These are phyloP conservation scores for Eulithis testata DNA, from an alignment of 2,888 invertebrate species.

Conservation along the genomic window DNA sequence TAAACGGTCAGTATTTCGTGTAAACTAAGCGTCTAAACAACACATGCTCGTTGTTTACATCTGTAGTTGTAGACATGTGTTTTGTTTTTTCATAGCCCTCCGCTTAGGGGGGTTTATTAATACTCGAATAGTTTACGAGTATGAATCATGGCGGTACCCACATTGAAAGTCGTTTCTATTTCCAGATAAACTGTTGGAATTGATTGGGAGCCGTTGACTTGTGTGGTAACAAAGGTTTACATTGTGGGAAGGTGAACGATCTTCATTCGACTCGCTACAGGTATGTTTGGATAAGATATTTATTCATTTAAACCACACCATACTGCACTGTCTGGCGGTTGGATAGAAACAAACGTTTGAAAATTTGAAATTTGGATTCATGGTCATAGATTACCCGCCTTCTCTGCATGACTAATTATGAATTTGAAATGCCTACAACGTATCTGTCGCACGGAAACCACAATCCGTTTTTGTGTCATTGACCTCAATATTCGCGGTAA, in stretches of 20 bases:
- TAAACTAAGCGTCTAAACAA: constrained; percentile 39
- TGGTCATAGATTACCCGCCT: constrained; percentile 50
- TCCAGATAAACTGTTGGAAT: constrained; percentile 81
- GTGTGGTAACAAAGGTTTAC: constrained; percentile 79
- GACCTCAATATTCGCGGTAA: constrained; percentile 68
- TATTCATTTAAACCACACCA: constrained; percentile 44
- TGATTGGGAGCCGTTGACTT: constrained; percentile 79
- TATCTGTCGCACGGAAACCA: constrained; percentile 61
- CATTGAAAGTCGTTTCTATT: constrained; percentile 80
- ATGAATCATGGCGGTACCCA: constrained; percentile 72
- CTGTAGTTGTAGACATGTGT: constrained; percentile 71
- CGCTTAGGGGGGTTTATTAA: constrained; percentile 65
- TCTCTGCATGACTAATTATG: constrained; percentile 65
- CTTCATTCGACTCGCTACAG: constrained; percentile 73
- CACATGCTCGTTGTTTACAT: constrained; percentile 76
- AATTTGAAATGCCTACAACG: constrained; percentile 66
- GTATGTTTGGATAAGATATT: constrained; percentile 69
- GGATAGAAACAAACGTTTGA: constrained; percentile 46
- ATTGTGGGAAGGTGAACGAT: constrained; percentile 79
- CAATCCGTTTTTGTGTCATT: constrained; percentile 74
- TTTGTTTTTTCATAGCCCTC: constrained; percentile 66
- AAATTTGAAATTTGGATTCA: constrained; percentile 52
- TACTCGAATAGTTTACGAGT: constrained; percentile 66
- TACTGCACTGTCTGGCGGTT: constrained; percentile 40
- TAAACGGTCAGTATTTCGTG: constrained; percentile 74